Evolutionary conservation across 2,888 invertebrate species (phyloP).

Genomic region (Pycnomerus fuliginosus): DNA sequence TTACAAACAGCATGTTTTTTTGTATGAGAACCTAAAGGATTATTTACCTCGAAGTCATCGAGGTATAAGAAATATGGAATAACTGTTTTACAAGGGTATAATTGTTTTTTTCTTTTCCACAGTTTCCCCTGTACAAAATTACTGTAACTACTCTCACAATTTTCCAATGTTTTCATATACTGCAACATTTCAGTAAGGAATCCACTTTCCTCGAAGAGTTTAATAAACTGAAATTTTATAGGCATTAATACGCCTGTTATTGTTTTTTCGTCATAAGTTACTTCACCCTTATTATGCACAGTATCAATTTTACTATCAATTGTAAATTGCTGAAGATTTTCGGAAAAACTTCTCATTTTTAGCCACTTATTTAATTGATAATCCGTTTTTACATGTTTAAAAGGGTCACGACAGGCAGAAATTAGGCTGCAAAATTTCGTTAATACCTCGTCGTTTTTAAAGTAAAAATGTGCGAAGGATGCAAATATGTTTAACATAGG

Average conservation of each 20-base stretch:
- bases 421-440: background rate
- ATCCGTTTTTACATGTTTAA: background rate
- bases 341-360: background rate
- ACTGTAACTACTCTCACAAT: conserved; percentile 3
- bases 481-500: background rate
- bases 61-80: conserved; percentile 30
- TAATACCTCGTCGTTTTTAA: background rate
- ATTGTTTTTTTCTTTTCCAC: conserved; percentile 28
- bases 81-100: conserved; percentile 27
- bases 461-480: background rate
- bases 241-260: background rate
- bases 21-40: conserved; percentile 31
- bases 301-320: background rate
- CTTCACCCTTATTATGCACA: background rate
- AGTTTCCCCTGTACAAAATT: conserved; percentile 31
- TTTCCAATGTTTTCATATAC: background rate
- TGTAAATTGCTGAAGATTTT: conserved; percentile 1
- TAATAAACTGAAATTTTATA: conserved; percentile 1
- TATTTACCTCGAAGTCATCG: conserved; percentile 36
- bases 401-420: background rate
- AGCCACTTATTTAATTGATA: background rate
- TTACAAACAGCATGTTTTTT: conserved; percentile 28
- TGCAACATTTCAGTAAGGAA: background rate
- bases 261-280: background rate
- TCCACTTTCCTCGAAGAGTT: background rate